A percentile compares a stretch with the other conserved stretches of the same genome.
Evolutionary conservation across 2,888 invertebrate species (phyloP).

Genomic region (Hemicrepidius hirtus): DNA sequence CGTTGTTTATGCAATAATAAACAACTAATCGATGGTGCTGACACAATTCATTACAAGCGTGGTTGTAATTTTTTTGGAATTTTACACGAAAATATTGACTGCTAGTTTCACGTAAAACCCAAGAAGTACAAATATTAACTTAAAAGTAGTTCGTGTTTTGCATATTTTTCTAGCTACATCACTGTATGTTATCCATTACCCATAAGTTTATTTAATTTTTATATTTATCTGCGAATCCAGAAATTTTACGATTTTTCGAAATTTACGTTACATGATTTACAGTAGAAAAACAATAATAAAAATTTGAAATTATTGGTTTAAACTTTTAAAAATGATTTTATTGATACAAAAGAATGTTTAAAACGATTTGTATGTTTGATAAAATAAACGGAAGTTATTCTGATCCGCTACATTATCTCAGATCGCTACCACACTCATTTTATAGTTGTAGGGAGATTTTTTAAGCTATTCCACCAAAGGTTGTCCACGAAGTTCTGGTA

Average conservation of each 20-base stretch:
- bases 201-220: constrained; percentile 51
- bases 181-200: constrained; percentile 55
- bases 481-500: constrained; percentile 58
- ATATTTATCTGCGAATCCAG: constrained; percentile 32
- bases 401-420: too few species aligned
- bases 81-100: constrained; percentile 10
- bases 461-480: constrained; percentile 60
- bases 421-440: too few species aligned
- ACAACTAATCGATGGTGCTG: constrained; percentile 37
- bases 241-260: constrained; percentile 6
- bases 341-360: background rate
- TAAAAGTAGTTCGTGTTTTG: background rate
- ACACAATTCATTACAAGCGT: constrained; percentile 33
- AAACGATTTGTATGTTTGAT: background rate
- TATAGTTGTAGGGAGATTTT: too few species aligned
- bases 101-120: background rate
- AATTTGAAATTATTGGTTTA: background rate
- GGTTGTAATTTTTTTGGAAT: constrained; percentile 1
- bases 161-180: constrained; percentile 32
- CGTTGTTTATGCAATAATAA: constrained; percentile 40
- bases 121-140: background rate
- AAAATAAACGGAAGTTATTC: background rate
- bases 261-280: background rate
- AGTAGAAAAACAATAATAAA: background rate
- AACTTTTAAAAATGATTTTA: constrained; percentile 4